Conservation (phyloP, 1,140 invertebrate genomes). For the Anoplolepis gracilipes region DNA sequence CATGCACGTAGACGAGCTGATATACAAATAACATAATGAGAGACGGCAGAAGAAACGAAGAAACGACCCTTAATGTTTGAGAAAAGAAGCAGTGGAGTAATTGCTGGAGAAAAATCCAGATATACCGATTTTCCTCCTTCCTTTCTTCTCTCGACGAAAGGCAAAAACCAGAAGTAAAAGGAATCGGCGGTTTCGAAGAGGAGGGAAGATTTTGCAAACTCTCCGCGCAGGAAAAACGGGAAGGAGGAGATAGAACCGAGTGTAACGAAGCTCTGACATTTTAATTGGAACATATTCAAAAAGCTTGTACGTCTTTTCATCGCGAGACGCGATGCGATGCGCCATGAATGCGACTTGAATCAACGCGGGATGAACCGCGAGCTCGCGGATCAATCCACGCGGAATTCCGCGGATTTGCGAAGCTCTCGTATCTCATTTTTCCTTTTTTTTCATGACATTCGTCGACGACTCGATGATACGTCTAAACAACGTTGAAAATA, state of each 20-base stretch:
- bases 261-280: slow-evolving; percentile 86
- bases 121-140: not conserved
- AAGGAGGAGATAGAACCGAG: slow-evolving; percentile 69
- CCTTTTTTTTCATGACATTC: slow-evolving; percentile 34
- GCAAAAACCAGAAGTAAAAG: slow-evolving; percentile 73
- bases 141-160: slow-evolving; percentile 65
- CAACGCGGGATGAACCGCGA: slow-evolving; percentile 74
- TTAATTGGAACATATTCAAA: slow-evolving; percentile 86
- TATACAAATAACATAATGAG: not conserved
- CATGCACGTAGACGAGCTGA: not conserved
- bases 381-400: slow-evolving; percentile 45
- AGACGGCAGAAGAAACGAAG: not conserved
- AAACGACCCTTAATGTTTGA: slow-evolving; percentile 75
- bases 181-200: slow-evolving; percentile 54
- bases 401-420: slow-evolving; percentile 20
- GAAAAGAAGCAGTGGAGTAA: slow-evolving; percentile 79
- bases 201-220: too few relatives aligned
- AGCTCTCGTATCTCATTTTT: not conserved
- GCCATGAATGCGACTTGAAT: slow-evolving; percentile 82
- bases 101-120: slow-evolving; percentile 78
- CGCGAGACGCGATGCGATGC: slow-evolving; percentile 79
- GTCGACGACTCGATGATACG: slow-evolving; percentile 30
- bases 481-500: slow-evolving; percentile 68
- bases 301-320: slow-evolving; percentile 85
- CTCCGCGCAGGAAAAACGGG: slow-evolving; percentile 30